Base-by-base conservation (phyloP, 2,797 vertebrate genomes). In the Falco biarmicus region DNA sequence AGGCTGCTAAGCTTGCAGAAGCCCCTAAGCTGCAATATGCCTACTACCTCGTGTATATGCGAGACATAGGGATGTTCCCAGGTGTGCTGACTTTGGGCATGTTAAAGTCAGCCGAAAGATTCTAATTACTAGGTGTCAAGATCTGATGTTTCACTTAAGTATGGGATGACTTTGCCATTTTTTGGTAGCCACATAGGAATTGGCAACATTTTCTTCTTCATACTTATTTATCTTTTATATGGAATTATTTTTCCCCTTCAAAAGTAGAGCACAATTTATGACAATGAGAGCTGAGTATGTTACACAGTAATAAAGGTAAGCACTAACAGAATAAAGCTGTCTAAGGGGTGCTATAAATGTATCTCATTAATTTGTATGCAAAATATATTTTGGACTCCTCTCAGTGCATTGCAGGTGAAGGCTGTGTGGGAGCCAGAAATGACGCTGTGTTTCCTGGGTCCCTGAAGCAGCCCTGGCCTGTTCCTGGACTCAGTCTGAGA, bases 361-460 rank as follows among this genome's bases (percentile, higher is more conserved):
- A 97, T 92, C 95, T 97, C 93, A 96, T 97, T 96, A 96, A 96
- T 96, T 96, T 97, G 96, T 96, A 97, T 95, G 94, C 94, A 97
- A 97, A 97, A 97, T 96, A 94, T 96, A 97, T 87, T 95, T 97
- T 93, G 94, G 96, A 95, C 96, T 96, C 87, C 20, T 8, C 92
- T 96, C 82, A 79, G 87, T 93, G 95, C 91, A 87, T 81, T 84
- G 84, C 93, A 97, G 93, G 96, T 96, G 92, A 96, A 96, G 91
- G 51, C 89, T 96, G 82, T 74, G 84, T 64, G 60, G 87, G 93
- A 97, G 87, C 54, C 87, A 94, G 97, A 94, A 94, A 84, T 84
- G 79, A 89, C 79, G 48, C 63, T 75, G 43, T 63, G 82, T 21
- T 92, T 91, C 63, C 84, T 76, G 51, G 26, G 79, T 93, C 84